Evolutionary conservation across 2,113 vertebrate genomes (phyloP).

Genomic region (Nothocercus julius): DNA sequence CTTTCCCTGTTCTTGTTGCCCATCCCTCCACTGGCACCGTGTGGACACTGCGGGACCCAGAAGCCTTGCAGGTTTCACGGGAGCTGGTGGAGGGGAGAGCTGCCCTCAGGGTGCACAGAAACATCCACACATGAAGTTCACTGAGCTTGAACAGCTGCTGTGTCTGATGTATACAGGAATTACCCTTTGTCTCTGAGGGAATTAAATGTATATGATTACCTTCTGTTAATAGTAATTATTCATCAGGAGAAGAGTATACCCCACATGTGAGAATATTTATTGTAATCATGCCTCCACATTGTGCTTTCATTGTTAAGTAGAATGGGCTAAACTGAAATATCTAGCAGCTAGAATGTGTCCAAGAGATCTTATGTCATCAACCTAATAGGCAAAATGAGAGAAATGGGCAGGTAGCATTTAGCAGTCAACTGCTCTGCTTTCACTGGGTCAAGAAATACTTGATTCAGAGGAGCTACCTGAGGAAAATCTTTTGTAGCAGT

Average conservation of each 20-base stretch:
- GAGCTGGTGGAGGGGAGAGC: background rate
- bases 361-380: background rate
- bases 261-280: background rate
- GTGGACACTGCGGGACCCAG: background rate
- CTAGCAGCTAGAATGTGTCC: background rate
- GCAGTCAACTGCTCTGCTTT: background rate
- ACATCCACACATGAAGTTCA: rapidly evolving
- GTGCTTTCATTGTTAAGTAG: background rate
- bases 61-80: background rate
- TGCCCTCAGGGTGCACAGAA: background rate
- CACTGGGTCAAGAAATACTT: background rate
- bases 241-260: background rate
- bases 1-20: background rate
- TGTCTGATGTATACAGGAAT: background rate
- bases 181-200: background rate
- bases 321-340: background rate
- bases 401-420: background rate
- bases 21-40: rapidly evolving
- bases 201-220: background rate
- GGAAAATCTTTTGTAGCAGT: background rate
- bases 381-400: background rate
- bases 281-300: background rate
- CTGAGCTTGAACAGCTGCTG: background rate
- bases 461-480: background rate
- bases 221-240: background rate